These are phyloP conservation scores for Tricholauxania praeusta DNA, from an alignment of 2,888 invertebrate species.

Conservation along the genomic window DNA sequence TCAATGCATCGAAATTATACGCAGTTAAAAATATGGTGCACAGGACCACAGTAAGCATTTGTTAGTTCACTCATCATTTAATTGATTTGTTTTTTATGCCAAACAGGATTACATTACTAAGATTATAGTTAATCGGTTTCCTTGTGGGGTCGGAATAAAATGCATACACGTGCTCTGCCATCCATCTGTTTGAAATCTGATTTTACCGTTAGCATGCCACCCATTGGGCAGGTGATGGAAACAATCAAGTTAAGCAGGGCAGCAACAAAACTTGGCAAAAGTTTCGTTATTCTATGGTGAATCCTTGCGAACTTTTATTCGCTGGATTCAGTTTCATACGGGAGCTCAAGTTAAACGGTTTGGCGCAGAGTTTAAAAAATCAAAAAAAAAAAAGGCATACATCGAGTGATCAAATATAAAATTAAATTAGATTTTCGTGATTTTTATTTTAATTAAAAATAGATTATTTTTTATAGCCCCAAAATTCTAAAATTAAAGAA, in stretches of 20 bases:
- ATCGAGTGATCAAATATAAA: conserved; percentile 8
- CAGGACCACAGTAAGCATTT: background rate
- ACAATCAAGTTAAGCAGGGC: background rate
- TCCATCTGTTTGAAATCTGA: conserved; percentile 21
- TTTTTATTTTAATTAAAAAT: background rate
- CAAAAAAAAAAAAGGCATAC: background rate
- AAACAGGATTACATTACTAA: conserved; percentile 62
- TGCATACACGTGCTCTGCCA: conserved; percentile 54
- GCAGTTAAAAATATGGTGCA: background rate
- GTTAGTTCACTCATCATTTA: conserved; percentile 48
- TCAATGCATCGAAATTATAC: no score
- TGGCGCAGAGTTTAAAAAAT: conserved; percentile 19
- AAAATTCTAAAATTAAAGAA: background rate
- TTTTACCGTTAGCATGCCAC: conserved; percentile 50
- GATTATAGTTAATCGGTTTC: conserved; percentile 57
- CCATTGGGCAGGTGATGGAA: conserved; percentile 56
- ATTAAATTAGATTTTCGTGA: conserved; percentile 6
- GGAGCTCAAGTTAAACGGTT: conserved; percentile 49
- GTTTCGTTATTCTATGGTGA: background rate
- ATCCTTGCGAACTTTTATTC: background rate
- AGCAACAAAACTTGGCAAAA: background rate
- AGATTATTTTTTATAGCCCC: background rate
- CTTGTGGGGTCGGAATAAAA: conserved; percentile 46
- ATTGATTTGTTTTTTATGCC: conserved; percentile 68
- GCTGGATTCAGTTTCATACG: conserved; percentile 51